Evolutionary conservation across 2,113 vertebrate species (phyloP), one percentile per base, ranked within the genome.

Genomic region (Nothobranchius furzeri): DNA sequence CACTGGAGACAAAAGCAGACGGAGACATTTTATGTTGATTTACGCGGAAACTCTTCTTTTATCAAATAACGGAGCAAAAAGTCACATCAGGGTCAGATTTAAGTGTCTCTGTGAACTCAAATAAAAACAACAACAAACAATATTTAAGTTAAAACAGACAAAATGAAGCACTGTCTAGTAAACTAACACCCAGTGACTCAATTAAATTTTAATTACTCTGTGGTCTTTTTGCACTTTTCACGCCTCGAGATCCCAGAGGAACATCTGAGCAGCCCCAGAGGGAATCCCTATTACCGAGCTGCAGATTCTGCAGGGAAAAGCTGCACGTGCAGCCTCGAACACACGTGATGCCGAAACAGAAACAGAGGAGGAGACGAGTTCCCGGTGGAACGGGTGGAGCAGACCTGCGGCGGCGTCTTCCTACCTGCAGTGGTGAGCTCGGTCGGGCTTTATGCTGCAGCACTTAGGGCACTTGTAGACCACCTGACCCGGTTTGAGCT

Each of bases 401-500:
- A 68, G n/a, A 67, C 64, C 36, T 64, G 75, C 54, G 45, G 9
- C 9, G 35, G 13, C 7, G 4, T 13, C 35, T 15, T 30, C 6
- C 30, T 84, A 98, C 98, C 98, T 98, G 96, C 97, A 98, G 92
- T 99, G 98, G 88, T 99, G 98, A 42, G 98, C 98, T 82, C 98
- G 88, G 88, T 99, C 97, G 0, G 98, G 98, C 85, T 99, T 99
- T 88, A 99, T 99, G 92, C 98, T 98, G 93, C 97, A 99, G 90
- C 98, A 99, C 71, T 99, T 99, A 72, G 98, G 96, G 83, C 98
- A 99, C 86, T 99, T 99, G 90, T 98, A 99, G 64, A 99, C 96
- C 86, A 99, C 97, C 86, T 99, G 96, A 25, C 98, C 98, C 0
- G 98, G 97, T 85, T 98, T 98, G 58, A 99, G 90, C 89, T 98